Evolutionary conservation across 2,888 invertebrate species (phyloP).

Genomic region (Phortica okadai): DNA sequence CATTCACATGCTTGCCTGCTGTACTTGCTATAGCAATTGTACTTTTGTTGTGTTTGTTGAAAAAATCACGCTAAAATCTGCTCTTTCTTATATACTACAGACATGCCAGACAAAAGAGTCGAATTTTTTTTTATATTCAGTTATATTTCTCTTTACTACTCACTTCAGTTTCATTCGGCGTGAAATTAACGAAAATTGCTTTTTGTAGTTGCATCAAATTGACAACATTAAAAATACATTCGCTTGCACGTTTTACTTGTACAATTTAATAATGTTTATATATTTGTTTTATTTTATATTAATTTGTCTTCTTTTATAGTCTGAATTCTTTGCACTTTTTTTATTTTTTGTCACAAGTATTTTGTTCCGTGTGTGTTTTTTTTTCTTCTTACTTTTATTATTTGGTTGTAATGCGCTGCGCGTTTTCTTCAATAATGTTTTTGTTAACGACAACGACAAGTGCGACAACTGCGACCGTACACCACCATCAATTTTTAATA

Average conservation of each 20-base stretch:
- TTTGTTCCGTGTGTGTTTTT: constrained; percentile 46
- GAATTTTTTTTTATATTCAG: not conserved
- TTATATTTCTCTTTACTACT: constrained; percentile 3
- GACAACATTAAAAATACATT: not conserved
- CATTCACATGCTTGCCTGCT: not conserved
- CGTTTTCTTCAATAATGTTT: constrained; percentile 43
- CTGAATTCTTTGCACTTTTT: constrained; percentile 42
- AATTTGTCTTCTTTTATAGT: not conserved
- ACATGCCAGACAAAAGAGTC: not conserved
- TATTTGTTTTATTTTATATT: not conserved
- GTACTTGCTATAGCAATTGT: not conserved
- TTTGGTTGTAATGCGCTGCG: constrained; percentile 56
- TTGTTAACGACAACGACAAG: constrained; percentile 15
- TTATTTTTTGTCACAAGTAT: constrained; percentile 44
- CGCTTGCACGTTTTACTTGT: not conserved
- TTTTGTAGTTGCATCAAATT: not conserved
- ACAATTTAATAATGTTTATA: not conserved
- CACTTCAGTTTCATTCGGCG: not conserved
- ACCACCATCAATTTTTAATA: constrained; percentile 73
- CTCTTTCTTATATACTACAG: not conserved
- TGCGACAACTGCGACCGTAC: constrained; percentile 63
- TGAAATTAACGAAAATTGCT: not conserved
- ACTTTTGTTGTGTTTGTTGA: not conserved
- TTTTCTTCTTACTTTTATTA: constrained; percentile 45
- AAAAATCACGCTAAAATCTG: not conserved